These are phyloP conservation scores for Drosophila ananassae DNA, from an alignment of 1,140 invertebrate species.

Conservation along the genomic window DNA sequence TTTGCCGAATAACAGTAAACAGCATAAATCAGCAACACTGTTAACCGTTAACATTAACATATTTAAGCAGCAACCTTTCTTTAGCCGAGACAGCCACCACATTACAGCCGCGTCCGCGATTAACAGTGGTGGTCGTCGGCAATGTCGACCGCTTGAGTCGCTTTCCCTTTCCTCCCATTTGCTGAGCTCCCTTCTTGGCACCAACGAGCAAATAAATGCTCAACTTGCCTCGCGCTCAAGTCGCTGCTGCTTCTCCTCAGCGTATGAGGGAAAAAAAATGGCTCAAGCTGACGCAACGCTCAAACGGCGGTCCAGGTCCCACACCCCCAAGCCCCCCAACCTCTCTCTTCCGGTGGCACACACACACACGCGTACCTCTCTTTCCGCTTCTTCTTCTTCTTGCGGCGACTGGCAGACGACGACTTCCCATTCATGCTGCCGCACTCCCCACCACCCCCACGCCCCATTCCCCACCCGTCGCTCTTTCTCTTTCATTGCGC, in stretches of 20 bases:
- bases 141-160: neutral
- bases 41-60: constrained; percentile 56
- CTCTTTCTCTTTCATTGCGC: constrained; percentile 21
- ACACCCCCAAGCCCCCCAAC: constrained; percentile 13
- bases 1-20: neutral
- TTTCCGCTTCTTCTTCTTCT: constrained; percentile 46
- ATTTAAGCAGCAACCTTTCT: constrained; percentile 56
- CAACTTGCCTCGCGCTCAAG: constrained; percentile 55
- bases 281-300: constrained; percentile 63
- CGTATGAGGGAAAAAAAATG: constrained; percentile 37
- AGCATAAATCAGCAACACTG: neutral
- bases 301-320: constrained; percentile 47
- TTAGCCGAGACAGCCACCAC: constrained; percentile 62
- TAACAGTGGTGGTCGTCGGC: constrained; percentile 36
- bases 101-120: constrained; percentile 21
- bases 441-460: constrained; percentile 20
- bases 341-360: neutral
- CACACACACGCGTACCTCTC: constrained; percentile 15
- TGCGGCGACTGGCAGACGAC: constrained; percentile 65
- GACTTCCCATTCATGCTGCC: constrained; percentile 80
- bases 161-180: neutral
- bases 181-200: neutral
- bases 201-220: constrained; percentile 44
- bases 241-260: constrained; percentile 13
- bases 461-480: constrained; percentile 1